Evolutionary conservation across 2,888 invertebrate species (phyloP).

Genomic region (Brachypalpus laphriformis): DNA sequence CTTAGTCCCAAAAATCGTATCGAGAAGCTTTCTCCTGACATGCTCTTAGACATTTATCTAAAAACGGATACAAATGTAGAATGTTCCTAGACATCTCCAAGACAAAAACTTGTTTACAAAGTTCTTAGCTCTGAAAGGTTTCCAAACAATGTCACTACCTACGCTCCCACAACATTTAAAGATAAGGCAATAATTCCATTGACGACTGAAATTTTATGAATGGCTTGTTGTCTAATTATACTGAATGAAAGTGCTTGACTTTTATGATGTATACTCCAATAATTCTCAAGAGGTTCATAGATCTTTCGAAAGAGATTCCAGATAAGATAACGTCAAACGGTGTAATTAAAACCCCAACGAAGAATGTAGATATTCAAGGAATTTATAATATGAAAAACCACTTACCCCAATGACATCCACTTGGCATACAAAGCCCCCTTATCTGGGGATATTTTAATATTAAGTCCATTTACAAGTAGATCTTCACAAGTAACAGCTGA

Average conservation of each 20-base stretch:
- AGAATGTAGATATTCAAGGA: no score
- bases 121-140: not conserved
- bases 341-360: no score
- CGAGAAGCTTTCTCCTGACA: no score
- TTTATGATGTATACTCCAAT: not conserved
- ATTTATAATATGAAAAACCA: not conserved
- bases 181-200: not conserved
- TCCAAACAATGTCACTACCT: not conserved
- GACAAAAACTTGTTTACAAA: not conserved
- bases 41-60: no score
- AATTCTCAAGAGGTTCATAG: not conserved
- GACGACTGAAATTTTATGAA: not conserved
- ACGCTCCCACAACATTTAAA: not conserved
- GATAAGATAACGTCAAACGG: not conserved
- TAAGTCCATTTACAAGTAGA: slow-evolving; percentile 89
- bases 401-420: slow-evolving; percentile 87
- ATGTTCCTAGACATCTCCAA: not conserved
- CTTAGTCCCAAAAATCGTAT: no score
- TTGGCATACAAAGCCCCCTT: slow-evolving; percentile 90
- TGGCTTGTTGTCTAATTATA: not conserved
- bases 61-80: no score
- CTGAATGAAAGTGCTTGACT: not conserved
- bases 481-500: slow-evolving; percentile 96
- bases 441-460: slow-evolving; percentile 88
- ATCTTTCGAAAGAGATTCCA: not conserved